Percentiles rank a stretch among this genome's conserved stretches.
Evolutionary conservation across 64 coral and sea anemone species (phyloP).

Genomic region (Montipora capricornis): DNA sequence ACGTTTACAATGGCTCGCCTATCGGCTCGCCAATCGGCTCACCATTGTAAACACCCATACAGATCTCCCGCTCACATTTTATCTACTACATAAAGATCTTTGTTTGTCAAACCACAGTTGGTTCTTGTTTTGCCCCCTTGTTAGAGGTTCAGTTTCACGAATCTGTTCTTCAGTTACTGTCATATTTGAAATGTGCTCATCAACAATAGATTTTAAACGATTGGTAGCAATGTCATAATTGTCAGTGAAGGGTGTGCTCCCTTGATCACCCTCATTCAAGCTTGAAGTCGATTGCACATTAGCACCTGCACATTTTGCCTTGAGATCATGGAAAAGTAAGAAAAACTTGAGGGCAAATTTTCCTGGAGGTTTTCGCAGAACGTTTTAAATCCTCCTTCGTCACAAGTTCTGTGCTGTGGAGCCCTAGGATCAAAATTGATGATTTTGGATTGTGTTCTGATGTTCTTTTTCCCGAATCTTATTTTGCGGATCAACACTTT

Average conservation of each 20-base stretch:
- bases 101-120: slow-evolving; percentile 57
- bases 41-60: too few species aligned
- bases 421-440: slow-evolving; percentile 53
- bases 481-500: slow-evolving; percentile 46
- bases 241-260: slow-evolving; percentile 32
- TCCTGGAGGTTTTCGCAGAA: slow-evolving; percentile 49
- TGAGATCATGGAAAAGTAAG: slow-evolving; percentile 58
- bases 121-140: slow-evolving; percentile 38
- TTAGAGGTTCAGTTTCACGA: neutral
- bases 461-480: slow-evolving; percentile 49
- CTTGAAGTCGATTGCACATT: neutral
- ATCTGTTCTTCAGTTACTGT: slow-evolving; percentile 45
- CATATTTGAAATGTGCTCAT: slow-evolving; percentile 32
- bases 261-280: neutral
- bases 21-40: too few species aligned
- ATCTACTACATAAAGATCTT: neutral
- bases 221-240: slow-evolving; percentile 46
- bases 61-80: too few species aligned
- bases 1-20: too few species aligned
- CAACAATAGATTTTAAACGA: slow-evolving; percentile 39
- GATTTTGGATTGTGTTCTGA: slow-evolving; percentile 25
- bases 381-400: slow-evolving; percentile 7
- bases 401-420: neutral
- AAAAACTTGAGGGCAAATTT: slow-evolving; percentile 17
- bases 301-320: slow-evolving; percentile 14